Evolutionary conservation across 2,113 vertebrate species (phyloP), one percentile per base, ranked within the genome.

Genomic region (Oryzias melastigma): DNA sequence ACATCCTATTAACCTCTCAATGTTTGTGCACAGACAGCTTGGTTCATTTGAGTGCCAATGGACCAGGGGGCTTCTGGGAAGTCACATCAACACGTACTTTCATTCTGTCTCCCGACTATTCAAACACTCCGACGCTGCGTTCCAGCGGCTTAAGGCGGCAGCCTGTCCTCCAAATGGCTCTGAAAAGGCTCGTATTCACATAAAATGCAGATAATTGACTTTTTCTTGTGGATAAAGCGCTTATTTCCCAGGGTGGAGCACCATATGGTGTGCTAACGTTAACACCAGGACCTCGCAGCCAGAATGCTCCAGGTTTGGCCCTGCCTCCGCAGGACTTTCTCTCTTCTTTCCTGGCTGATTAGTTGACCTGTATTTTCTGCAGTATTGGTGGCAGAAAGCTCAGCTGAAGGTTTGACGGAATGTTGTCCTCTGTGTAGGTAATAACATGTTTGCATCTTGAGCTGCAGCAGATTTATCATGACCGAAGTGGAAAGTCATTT

Each of bases 1-100:
- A 60, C 75, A 81, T 82, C 72, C 62, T 68, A 75, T 83, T 84
- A 84, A 81, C 83, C 73, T 73, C 70, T 82, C 59, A 1, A 58
- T 80, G 75, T 82, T 80, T 75, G 71, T 75, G 66, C 62, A 51
- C 55, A 72, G 67, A 81, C 62, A 68, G 49, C 85, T 75, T 67
- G 79, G 59, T 69, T 71, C 67, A 84, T 82, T 78, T 69, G 67
- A 78, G 67, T 59, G 71, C 63, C 71, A 78, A 61, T 78, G 71
- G 66, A 69, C 57, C 68, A 68, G 66, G 49, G 66, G 73, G 58
- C 51, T 63, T 73, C 68, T 51, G 47, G 53, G 60, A 73, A 76
- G 24, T 43, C 56, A 47, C 58, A 51, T 42, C 12, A n/a, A 45
- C 60, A 58, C 58, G 55, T 17, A 43, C 59, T 49, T 15, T 19